Evolutionary conservation across 1,140 invertebrate species (phyloP).

Genomic region (Pomacea maculata): DNA sequence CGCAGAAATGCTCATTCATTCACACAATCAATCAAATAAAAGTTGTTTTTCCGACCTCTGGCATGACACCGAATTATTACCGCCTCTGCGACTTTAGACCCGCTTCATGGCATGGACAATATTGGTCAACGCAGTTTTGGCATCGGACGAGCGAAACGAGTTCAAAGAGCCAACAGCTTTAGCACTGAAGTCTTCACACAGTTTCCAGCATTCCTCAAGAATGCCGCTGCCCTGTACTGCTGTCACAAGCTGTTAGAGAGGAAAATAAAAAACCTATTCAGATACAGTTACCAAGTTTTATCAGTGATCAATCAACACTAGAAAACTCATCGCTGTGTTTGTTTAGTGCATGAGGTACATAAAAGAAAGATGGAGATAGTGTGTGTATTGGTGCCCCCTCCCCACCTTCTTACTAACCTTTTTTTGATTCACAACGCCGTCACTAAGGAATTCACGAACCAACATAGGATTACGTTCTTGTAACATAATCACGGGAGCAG

Average conservation of each 20-base stretch:
- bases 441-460: slow-evolving; percentile 40
- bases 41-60: too few relatives aligned
- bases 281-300: neutral
- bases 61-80: too few relatives aligned
- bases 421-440: slow-evolving; percentile 8
- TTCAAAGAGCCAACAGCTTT: slow-evolving; percentile 79
- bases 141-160: slow-evolving; percentile 59
- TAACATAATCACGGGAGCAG: slow-evolving; percentile 85
- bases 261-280: neutral
- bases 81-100: neutral
- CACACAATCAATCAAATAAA: neutral
- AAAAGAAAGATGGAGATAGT: slow-evolving; percentile 51
- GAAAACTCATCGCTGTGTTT: neutral
- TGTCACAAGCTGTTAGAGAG: slow-evolving; percentile 75
- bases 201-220: slow-evolving; percentile 77
- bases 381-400: neutral
- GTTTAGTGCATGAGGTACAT: too few relatives aligned
- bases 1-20: neutral
- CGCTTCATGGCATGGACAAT: slow-evolving; percentile 54
- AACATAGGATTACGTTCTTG: slow-evolving; percentile 78
- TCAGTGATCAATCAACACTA: slow-evolving; percentile 8
- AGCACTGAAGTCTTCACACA: slow-evolving; percentile 81
- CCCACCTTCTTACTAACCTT: slow-evolving; percentile 20
- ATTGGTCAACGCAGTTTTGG: slow-evolving; percentile 58
- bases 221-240: slow-evolving; percentile 75